Evolutionary conservation across 2,113 vertebrate species (phyloP).

Genomic region (Coturnix japonica): DNA sequence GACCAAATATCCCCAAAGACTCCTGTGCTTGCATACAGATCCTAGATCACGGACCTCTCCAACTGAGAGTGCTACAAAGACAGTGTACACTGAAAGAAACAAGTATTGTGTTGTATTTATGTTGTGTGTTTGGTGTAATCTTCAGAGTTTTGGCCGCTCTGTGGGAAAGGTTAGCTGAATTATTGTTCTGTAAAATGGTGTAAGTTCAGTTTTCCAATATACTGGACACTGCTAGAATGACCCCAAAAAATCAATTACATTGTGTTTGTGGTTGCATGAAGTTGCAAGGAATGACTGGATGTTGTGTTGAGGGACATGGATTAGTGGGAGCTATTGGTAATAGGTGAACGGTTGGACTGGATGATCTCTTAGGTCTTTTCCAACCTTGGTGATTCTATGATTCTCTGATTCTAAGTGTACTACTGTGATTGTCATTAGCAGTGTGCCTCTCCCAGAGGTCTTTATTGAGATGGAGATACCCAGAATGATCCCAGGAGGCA

Average conservation of each 20-base stretch:
- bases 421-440: neutral
- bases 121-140: neutral
- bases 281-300: too few relatives aligned
- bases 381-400: too few relatives aligned
- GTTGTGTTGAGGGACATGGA: too few relatives aligned
- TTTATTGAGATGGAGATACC: neutral
- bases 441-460: rapidly evolving
- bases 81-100: neutral
- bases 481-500: neutral
- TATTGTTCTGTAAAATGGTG: slow-evolving; percentile 6
- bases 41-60: neutral
- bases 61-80: slow-evolving; percentile 34
- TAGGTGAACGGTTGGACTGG: too few relatives aligned
- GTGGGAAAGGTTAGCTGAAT: slow-evolving; percentile 24
- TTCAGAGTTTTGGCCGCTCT: slow-evolving; percentile 7
- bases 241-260: slow-evolving; percentile 15
- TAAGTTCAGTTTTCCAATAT: neutral
- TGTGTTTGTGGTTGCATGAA: neutral
- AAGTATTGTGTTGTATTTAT: slow-evolving; percentile 19
- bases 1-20: too few relatives aligned
- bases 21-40: neutral
- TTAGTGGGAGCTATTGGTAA: too few relatives aligned
- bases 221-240: neutral
- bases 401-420: neutral
- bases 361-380: too few relatives aligned